A percentile compares a stretch with the other conserved stretches of the same genome.
These are phyloP conservation scores for Baronia brevicornis DNA, from an alignment of 2,888 invertebrate genomes.

Conservation along the genomic window DNA sequence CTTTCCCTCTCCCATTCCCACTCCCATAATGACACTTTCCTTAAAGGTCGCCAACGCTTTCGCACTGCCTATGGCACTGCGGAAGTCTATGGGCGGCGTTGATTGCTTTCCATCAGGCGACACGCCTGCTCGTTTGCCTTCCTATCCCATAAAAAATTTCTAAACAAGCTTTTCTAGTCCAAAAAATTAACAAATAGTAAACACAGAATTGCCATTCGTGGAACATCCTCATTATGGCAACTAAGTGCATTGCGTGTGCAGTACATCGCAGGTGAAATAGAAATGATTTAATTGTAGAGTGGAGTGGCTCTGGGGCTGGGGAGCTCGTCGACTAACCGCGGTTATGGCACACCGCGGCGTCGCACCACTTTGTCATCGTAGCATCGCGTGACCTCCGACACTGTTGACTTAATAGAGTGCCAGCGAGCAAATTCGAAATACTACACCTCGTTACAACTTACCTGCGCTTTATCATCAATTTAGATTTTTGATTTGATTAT, in stretches of 20 bases:
- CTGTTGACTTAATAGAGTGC: constrained; percentile 68
- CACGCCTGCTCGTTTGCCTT: too few relatives aligned
- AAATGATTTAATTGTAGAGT: constrained; percentile 64
- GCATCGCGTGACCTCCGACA: constrained; percentile 53
- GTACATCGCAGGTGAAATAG: constrained; percentile 55
- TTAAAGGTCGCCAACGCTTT: too few relatives aligned
- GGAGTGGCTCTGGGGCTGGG: constrained; percentile 47
- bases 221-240: constrained; percentile 35
- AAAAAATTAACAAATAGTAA: too few relatives aligned
- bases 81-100: too few relatives aligned
- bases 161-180: too few relatives aligned
- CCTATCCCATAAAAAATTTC: too few relatives aligned
- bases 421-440: constrained; percentile 36
- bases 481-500: constrained; percentile 9
- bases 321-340: constrained; percentile 21
- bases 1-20: too few relatives aligned
- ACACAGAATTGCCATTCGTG: too few relatives aligned
- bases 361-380: constrained; percentile 38
- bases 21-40: too few relatives aligned
- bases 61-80: too few relatives aligned
- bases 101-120: too few relatives aligned
- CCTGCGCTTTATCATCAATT: constrained; percentile 22
- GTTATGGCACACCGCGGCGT: constrained; percentile 19
- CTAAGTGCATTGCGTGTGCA: constrained; percentile 47
- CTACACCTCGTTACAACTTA: constrained; percentile 30